These are phyloP conservation scores for Cylas formicarius DNA, from an alignment of 1,140 invertebrate genomes.

Conservation along the genomic window DNA sequence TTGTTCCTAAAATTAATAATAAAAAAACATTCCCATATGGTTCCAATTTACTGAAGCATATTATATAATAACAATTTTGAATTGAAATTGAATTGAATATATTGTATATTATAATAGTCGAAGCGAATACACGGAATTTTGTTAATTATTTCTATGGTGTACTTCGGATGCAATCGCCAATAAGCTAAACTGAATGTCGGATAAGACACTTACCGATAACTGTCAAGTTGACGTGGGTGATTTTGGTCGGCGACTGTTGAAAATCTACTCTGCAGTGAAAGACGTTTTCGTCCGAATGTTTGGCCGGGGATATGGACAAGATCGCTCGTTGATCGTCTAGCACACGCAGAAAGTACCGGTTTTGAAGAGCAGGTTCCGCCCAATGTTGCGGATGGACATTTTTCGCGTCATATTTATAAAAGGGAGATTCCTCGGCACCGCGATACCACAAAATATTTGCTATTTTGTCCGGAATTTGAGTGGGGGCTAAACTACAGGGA, in stretches of 20 bases:
- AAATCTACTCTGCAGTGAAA: slow-evolving; percentile 74
- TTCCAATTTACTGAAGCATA: no score
- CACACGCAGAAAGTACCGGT: slow-evolving; percentile 40
- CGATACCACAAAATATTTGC: slow-evolving; percentile 38
- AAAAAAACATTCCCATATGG: no score
- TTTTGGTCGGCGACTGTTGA: slow-evolving; percentile 60
- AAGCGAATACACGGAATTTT: no score
- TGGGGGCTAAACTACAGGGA: slow-evolving; percentile 56
- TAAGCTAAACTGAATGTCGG: slow-evolving; percentile 2
- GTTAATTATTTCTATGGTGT: no score
- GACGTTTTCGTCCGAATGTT: slow-evolving; percentile 55
- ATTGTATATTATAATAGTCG: no score
- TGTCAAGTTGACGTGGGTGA: slow-evolving; percentile 63
- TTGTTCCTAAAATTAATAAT: no score
- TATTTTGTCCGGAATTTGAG: slow-evolving; percentile 52
- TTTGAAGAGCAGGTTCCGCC: slow-evolving; percentile 45
- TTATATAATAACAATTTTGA: no score
- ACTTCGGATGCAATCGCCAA: not conserved
- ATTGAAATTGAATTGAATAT: no score
- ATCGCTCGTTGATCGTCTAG: slow-evolving; percentile 49
- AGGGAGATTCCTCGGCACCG: slow-evolving; percentile 30
- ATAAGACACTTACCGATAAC: slow-evolving; percentile 59
- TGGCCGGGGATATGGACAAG: slow-evolving; percentile 46
- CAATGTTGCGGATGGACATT: slow-evolving; percentile 32
- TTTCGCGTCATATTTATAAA: slow-evolving; percentile 38